Percentiles rank a stretch among this genome's conserved stretches.
Conservation (phyloP, 2,888 invertebrate genomes). For the Byasa hedistus region DNA sequence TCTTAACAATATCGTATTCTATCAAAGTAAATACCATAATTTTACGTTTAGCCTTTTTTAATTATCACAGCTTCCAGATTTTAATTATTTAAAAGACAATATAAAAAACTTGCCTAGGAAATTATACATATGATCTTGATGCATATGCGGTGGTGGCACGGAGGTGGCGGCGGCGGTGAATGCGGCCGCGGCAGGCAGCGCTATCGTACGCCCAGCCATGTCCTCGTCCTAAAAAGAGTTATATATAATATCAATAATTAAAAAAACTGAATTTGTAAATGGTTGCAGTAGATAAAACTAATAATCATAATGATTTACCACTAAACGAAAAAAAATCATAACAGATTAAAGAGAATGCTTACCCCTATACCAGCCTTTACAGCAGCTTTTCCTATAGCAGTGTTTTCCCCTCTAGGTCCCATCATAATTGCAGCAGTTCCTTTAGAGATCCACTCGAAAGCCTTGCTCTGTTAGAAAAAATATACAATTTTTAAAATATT, state of each 20-base stretch:
- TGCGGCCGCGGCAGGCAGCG: constrained; percentile 64
- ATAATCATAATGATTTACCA: too few species aligned
- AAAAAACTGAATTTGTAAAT: too few species aligned
- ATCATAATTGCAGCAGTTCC: constrained; percentile 67
- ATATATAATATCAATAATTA: neutral
- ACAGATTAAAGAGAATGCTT: constrained; percentile 31
- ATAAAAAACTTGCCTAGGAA: constrained; percentile 63
- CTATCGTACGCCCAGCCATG: constrained; percentile 60
- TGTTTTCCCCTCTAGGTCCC: constrained; percentile 69
- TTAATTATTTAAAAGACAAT: too few species aligned
- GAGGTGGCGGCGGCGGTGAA: constrained; percentile 59
- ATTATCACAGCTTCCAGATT: too few species aligned
- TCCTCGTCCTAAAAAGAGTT: constrained; percentile 50
- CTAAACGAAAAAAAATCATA: neutral
- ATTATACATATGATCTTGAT: constrained; percentile 71
- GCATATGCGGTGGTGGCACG: constrained; percentile 69
- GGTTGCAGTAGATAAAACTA: too few species aligned
- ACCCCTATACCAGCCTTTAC: constrained; percentile 57
- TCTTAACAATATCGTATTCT: too few species aligned
- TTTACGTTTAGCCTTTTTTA: too few species aligned
- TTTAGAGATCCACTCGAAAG: constrained; percentile 65
- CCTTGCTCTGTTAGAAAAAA: constrained; percentile 52
- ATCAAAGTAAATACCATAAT: too few species aligned
- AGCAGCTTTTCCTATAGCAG: constrained; percentile 64
- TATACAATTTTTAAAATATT: neutral